Conservation (phyloP, 2,113 vertebrate genomes). For the Bettongia penicillata region DNA sequence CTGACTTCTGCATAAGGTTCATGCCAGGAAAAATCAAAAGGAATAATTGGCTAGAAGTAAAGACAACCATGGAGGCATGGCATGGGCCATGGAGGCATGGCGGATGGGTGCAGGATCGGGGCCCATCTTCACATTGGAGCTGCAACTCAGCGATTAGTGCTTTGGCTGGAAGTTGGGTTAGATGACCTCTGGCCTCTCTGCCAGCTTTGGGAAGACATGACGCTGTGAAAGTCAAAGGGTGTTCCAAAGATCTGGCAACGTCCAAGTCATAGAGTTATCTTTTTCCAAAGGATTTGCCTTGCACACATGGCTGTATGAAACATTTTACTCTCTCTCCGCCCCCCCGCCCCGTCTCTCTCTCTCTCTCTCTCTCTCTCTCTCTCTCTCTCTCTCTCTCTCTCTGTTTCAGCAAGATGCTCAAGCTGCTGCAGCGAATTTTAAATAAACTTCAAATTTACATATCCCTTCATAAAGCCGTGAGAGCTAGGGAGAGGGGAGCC, state of each 20-base stretch:
- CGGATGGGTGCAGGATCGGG: not conserved
- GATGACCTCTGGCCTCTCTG: not conserved
- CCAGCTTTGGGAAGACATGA: not conserved
- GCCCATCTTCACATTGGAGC: not conserved
- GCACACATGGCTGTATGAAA: not conserved
- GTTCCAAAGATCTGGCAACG: not conserved
- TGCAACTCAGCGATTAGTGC: not conserved
- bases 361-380: not conserved
- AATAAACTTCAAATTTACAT: not conserved
- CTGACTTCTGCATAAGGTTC: not conserved
- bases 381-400: not conserved
- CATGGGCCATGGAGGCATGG: not conserved
- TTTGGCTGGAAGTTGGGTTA: not conserved
- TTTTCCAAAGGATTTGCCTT: not conserved
- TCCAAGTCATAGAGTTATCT: not conserved
- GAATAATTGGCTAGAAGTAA: not conserved
- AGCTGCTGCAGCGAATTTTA: constrained; percentile 30
- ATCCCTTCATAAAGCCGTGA: not conserved
- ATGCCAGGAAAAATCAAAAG: not conserved
- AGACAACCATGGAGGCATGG: not conserved
- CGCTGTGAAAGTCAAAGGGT: not conserved
- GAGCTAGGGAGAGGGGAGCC: not conserved
- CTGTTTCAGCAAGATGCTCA: not conserved
- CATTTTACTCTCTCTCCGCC: not conserved
- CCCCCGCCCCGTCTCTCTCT: not conserved